phyloP scores from a whole-genome alignment of 2,797 vertebrate genomes.

The Synanceia verrucosa region DNA sequence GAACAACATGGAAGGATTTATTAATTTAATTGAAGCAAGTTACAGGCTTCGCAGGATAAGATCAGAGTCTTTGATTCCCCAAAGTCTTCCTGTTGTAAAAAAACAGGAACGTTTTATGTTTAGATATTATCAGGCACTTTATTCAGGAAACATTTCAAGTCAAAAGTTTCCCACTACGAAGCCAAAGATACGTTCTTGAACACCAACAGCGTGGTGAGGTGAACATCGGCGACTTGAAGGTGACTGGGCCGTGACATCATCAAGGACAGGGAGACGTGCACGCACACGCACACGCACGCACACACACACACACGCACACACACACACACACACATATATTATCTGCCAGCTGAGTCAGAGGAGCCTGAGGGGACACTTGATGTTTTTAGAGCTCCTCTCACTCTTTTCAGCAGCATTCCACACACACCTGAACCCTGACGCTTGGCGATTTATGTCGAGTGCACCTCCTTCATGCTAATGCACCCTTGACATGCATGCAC shows the following conservation, averaged over 20 bases:
- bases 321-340: conserved; percentile 6
- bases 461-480: background rate
- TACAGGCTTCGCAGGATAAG: background rate
- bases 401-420: conserved; percentile 66
- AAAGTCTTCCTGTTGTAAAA: background rate
- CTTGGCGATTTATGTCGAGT: conserved; percentile 31
- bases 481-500: background rate
- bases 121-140: background rate
- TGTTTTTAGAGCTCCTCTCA: conserved; percentile 46
- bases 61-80: background rate
- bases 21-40: background rate
- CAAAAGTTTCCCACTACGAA: conserved; percentile 3
- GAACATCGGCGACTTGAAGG: conserved; percentile 28
- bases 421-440: conserved; percentile 60
- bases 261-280: conserved; percentile 3
- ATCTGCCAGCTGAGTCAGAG: conserved; percentile 72
- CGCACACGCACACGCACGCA: background rate
- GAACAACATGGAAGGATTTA: background rate
- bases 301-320: background rate
- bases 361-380: conserved; percentile 57
- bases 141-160: background rate
- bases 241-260: conserved; percentile 43
- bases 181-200: conserved; percentile 11
- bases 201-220: background rate
- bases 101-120: background rate